Evolutionary conservation across 2,888 invertebrate genomes (phyloP).

Genomic region (Acholoe squamosa): DNA sequence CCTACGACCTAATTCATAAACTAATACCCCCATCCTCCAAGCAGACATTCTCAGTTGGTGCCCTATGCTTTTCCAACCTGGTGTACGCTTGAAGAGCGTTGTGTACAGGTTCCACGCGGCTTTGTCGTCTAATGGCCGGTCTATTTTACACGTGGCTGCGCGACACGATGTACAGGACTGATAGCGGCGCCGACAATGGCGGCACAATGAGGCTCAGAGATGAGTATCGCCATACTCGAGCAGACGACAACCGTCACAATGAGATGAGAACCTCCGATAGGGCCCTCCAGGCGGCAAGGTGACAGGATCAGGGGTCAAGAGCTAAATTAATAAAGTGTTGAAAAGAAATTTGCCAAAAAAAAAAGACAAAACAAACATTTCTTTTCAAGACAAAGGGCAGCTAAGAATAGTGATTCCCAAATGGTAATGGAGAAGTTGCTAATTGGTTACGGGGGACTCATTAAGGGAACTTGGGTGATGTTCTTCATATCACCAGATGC

Average conservation of each 20-base stretch:
- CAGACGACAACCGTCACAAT: neutral
- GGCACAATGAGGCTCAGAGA: conserved; percentile 30
- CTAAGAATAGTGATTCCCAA: neutral
- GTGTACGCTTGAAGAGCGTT: neutral
- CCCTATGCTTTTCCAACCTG: neutral
- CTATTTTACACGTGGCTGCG: conserved; percentile 45
- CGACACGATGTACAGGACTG: conserved; percentile 36
- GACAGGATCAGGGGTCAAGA: too few species aligned
- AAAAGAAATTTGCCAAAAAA: too few species aligned
- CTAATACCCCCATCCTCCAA: too few species aligned
- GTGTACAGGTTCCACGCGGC: neutral
- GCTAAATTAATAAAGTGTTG: too few species aligned
- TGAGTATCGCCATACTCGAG: conserved; percentile 16
- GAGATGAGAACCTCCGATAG: conserved; percentile 31
- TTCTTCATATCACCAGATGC: neutral
- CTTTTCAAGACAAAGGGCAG: neutral
- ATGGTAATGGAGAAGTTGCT: neutral
- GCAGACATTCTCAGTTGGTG: too few species aligned
- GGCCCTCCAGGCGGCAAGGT: neutral
- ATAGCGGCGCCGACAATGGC: conserved; percentile 30
- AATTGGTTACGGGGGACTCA: neutral
- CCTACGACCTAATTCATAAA: neutral
- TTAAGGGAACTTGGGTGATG: neutral
- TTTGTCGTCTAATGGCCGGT: neutral
- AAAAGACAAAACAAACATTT: too few species aligned